A percentile compares a stretch with the other conserved stretches of the same genome.
These are phyloP conservation scores for Knipowitschia caucasica DNA, from an alignment of 2,797 vertebrate species.

Conservation along the genomic window DNA sequence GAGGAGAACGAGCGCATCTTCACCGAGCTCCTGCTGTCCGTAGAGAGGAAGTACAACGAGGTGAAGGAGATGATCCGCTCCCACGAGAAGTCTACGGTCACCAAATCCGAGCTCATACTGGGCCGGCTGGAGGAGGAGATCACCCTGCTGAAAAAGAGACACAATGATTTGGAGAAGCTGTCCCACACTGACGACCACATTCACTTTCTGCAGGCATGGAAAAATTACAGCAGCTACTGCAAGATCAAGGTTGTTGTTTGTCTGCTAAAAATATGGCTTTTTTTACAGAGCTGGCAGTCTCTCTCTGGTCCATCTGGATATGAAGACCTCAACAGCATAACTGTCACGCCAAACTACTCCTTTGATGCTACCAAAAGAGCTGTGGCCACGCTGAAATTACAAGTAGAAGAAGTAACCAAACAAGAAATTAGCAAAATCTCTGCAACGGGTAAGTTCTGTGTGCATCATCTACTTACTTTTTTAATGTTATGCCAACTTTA, in stretches of 20 bases:
- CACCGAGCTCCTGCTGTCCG: constrained; percentile 67
- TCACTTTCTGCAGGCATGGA: constrained; percentile 76
- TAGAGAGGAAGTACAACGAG: constrained; percentile 74
- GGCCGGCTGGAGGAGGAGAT: constrained; percentile 81
- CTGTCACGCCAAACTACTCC: constrained; percentile 65
- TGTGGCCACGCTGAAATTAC: constrained; percentile 67
- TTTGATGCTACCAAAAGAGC: constrained; percentile 77
- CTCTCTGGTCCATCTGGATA: constrained; percentile 78
- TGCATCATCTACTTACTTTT: not conserved
- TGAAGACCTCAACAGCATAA: constrained; percentile 75
- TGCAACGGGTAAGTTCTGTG: constrained; percentile 59
- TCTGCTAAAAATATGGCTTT: not conserved
- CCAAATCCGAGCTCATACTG: constrained; percentile 63
- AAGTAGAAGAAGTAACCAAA: constrained; percentile 75
- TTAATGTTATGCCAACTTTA: too few relatives aligned
- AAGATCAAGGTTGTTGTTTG: not conserved
- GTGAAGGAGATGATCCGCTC: constrained; percentile 72
- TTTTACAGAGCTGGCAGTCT: constrained; percentile 74
- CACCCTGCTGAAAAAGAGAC: constrained; percentile 75
- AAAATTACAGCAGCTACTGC: too few relatives aligned
- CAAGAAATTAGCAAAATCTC: constrained; percentile 71
- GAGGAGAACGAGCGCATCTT: constrained; percentile 79
- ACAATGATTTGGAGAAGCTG: constrained; percentile 69
- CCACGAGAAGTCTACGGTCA: constrained; percentile 67
- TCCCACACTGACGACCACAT: constrained; percentile 78